Evolutionary conservation across 2,888 invertebrate genomes (phyloP), one percentile per base, ranked within the genome.

Genomic region (Cynaeus angustus): DNA sequence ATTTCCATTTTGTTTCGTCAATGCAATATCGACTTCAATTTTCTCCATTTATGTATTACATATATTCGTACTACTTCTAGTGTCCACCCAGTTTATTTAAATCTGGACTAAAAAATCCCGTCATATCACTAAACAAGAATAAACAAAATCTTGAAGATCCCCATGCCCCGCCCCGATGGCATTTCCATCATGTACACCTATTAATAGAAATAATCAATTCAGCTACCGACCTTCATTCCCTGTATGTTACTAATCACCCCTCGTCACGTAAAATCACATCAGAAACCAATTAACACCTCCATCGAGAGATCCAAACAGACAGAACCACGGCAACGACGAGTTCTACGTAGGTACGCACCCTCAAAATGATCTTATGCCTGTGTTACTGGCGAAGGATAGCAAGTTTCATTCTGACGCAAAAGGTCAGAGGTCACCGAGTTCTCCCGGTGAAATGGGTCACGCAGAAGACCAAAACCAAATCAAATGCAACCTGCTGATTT

Each of bases 191-290:
- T 28, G 46, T 28, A 21, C 21, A 52, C 13, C n/a, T 68, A 68
- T 58, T 68, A 68, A 68, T 68, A 68, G 68, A 68, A 68, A 68
- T 68, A 68, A 68, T 68, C 68, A 68, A 68, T 68, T 64, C 68
- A 68, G 68, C 68, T 68, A 41, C 58, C 58, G 58, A 58, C 58
- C 58, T 50, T 41, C 28, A 37, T 26, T 56, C 41, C 62, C n/a
- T 59, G 30, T 52, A 16, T 21, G 21, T 41, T 37, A 37, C 55
- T 46, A 45, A 55, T 65, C 41, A 56, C 28, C 45, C 10, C 26
- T 14, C 26, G 30, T 46, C 13, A 16, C 30, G 10, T 13, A 52
- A 61, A 61, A 50, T 50, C 61, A 52, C 62, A 62, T 33, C 45
- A 30, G 41, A 48, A 12, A 52, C 41, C 52, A 26, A 30, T 61